These are phyloP conservation scores for Clostera curtula DNA, from an alignment of 2,888 invertebrate species.

Conservation along the genomic window DNA sequence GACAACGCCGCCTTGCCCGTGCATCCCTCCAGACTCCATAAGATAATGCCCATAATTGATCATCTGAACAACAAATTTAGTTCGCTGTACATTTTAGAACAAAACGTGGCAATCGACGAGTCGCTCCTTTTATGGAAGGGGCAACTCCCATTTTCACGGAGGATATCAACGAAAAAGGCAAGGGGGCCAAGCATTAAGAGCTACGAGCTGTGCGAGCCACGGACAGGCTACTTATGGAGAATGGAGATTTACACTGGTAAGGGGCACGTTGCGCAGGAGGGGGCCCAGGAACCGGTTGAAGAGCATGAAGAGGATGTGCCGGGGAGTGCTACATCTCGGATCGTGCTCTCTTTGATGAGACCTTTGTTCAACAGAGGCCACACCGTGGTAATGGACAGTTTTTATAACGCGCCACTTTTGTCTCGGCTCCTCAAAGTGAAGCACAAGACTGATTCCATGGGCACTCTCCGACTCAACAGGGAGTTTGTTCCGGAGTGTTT, in stretches of 20 bases:
- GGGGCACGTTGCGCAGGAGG: conserved; percentile 6
- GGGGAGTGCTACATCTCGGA: conserved; percentile 15
- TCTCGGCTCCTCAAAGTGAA: conserved; percentile 14
- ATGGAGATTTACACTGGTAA: conserved; percentile 13
- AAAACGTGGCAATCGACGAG: conserved; percentile 17
- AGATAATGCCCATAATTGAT: conserved; percentile 11
- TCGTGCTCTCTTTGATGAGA: conserved; percentile 13
- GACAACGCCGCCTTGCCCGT: background rate
- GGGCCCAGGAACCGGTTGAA: conserved; percentile 1
- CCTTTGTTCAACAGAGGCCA: conserved; percentile 17
- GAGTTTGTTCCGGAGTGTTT: conserved; percentile 18
- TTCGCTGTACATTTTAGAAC: conserved; percentile 15
- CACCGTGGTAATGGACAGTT: conserved; percentile 23
- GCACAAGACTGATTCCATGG: conserved; percentile 15
- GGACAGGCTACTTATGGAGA: conserved; percentile 15
- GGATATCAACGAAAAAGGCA: conserved; percentile 15
- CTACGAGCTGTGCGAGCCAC: conserved; percentile 18
- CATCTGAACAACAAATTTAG: conserved; percentile 14
- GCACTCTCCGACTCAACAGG: too few relatives aligned
- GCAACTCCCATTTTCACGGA: conserved; percentile 8
- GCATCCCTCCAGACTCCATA: conserved; percentile 3
- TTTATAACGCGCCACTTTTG: conserved; percentile 20
- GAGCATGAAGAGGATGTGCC: conserved; percentile 9
- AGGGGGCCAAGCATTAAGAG: conserved; percentile 19
- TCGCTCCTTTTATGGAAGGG: conserved; percentile 17